A percentile compares a stretch with the other conserved stretches of the same genome.
These are phyloP conservation scores for Myripristis jacobus DNA, from an alignment of 2,797 vertebrate genomes.

Conservation along the genomic window DNA sequence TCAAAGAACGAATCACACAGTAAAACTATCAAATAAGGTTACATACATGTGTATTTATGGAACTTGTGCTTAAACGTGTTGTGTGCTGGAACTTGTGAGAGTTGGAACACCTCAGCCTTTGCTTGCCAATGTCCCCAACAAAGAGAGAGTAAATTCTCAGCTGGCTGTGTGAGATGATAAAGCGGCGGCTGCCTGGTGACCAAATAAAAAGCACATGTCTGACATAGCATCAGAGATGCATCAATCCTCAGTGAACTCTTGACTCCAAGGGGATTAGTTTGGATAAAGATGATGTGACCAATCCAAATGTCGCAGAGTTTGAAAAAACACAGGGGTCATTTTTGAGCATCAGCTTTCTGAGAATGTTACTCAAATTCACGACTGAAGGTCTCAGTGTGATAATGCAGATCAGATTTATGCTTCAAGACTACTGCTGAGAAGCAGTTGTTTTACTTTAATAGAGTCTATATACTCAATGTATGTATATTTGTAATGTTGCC, in stretches of 20 bases:
- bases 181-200: slow-evolving; percentile 63
- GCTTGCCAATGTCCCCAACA: slow-evolving; percentile 38
- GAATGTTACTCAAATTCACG: neutral
- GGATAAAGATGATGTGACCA: slow-evolving; percentile 62
- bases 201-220: slow-evolving; percentile 80
- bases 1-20: neutral
- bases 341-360: slow-evolving; percentile 34
- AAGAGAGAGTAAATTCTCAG: slow-evolving; percentile 62
- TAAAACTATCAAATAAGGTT: no score
- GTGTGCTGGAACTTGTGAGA: slow-evolving; percentile 32
- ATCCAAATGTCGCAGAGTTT: slow-evolving; percentile 40
- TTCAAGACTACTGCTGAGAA: neutral
- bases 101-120: slow-evolving; percentile 20
- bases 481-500: no score
- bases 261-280: slow-evolving; percentile 60
- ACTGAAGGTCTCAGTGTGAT: neutral
- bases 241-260: slow-evolving; percentile 76
- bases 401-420: slow-evolving; percentile 11
- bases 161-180: slow-evolving; percentile 73
- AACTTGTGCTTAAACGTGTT: slow-evolving; percentile 7
- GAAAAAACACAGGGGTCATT: slow-evolving; percentile 42
- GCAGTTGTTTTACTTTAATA: neutral
- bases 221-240: slow-evolving; percentile 68
- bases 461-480: neutral
- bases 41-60: slow-evolving; percentile 2